phyloP scores from a whole-genome alignment of 2,113 vertebrate species.

The Herpetotheres cachinnans region DNA sequence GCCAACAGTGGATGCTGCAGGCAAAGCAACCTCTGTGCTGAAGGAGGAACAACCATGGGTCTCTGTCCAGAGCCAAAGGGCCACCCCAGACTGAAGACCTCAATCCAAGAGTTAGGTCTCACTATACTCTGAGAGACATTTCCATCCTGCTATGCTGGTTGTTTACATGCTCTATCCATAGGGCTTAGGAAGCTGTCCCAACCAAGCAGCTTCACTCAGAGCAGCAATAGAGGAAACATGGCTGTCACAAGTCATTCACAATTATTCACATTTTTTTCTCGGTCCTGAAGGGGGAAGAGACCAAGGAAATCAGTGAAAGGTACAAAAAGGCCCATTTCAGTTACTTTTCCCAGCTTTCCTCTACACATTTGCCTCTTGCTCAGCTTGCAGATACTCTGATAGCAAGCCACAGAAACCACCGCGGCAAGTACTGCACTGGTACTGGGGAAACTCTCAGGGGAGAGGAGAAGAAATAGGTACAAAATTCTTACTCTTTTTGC shows the following conservation, averaged over 20 bases:
- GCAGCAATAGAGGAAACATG: background rate
- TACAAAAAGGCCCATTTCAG: background rate
- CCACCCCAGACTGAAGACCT: background rate
- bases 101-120: background rate
- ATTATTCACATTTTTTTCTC: background rate
- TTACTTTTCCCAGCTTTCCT: background rate
- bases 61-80: background rate
- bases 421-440: conserved; percentile 38
- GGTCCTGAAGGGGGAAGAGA: background rate
- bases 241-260: background rate
- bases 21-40: background rate
- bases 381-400: background rate
- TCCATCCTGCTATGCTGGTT: background rate
- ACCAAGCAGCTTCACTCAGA: background rate
- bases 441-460: background rate
- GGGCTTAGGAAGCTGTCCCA: background rate
- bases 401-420: conserved; percentile 38
- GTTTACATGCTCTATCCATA: background rate
- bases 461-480: conserved; percentile 32
- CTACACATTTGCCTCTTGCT: background rate
- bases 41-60: background rate
- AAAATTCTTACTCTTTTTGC: conserved; percentile 69
- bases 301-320: background rate
- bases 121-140: background rate
- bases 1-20: background rate